These are phyloP conservation scores for Drosophila anomelani DNA, from an alignment of 2,888 invertebrate genomes.

Conservation along the genomic window DNA sequence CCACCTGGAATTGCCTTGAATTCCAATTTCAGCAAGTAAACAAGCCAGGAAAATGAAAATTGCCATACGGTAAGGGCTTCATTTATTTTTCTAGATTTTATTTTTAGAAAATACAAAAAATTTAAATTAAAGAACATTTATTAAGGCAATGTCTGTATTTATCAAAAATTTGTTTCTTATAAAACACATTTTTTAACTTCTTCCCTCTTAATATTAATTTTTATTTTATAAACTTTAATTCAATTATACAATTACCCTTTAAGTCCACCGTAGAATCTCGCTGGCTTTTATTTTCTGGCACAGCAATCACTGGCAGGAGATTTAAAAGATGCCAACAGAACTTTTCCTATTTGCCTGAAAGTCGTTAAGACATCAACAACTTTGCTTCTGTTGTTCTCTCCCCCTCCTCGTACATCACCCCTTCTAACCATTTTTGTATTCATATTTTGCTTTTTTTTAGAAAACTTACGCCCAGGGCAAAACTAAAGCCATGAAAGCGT, in stretches of 20 bases:
- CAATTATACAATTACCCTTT: background rate
- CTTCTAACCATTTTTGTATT: constrained; percentile 58
- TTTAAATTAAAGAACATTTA: background rate
- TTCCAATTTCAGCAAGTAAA: constrained; percentile 8
- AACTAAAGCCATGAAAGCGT: constrained; percentile 70
- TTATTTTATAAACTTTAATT: background rate
- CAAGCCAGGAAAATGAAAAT: constrained; percentile 9
- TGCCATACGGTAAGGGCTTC: background rate
- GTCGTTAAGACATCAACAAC: constrained; percentile 48
- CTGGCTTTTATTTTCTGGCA: background rate
- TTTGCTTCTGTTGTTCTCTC: background rate
- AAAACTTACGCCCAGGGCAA: constrained; percentile 51
- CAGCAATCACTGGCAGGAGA: constrained; percentile 23
- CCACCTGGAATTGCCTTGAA: constrained; percentile 6
- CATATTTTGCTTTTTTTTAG: constrained; percentile 61
- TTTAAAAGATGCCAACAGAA: constrained; percentile 27
- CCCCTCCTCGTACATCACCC: background rate
- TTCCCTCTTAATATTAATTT: background rate
- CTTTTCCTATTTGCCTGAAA: constrained; percentile 42
- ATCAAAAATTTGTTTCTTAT: background rate
- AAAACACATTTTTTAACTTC: background rate
- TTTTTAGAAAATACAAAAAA: background rate
- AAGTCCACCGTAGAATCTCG: background rate
- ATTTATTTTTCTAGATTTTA: background rate
- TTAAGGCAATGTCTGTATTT: background rate